A percentile compares a stretch with the other conserved stretches of the same genome.
Conservation (phyloP, 2,113 vertebrate genomes). For the Ciconia stormi region DNA sequence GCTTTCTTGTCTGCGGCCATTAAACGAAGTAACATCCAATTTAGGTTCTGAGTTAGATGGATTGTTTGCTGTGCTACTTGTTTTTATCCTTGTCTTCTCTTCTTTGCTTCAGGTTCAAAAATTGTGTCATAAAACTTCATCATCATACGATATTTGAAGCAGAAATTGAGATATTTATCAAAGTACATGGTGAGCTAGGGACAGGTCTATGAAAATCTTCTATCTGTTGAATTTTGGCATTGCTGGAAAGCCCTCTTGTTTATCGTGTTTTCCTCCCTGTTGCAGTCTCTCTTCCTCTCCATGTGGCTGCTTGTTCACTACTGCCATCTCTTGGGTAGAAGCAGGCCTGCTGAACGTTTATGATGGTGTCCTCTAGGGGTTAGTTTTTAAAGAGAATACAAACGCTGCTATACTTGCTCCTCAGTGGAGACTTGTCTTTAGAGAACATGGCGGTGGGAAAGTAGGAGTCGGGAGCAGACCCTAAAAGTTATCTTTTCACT, state of each 20-base stretch:
- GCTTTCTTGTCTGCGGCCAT: fast-evolving
- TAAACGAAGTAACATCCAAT: background rate
- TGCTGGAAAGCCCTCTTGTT: too few relatives aligned
- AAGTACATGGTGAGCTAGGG: background rate
- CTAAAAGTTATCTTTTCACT: background rate
- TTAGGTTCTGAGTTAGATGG: background rate
- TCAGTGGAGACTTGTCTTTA: fast-evolving
- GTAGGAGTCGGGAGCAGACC: fast-evolving
- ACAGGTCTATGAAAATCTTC: background rate
- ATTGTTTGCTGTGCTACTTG: background rate
- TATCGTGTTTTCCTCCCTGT: fast-evolving
- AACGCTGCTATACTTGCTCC: fast-evolving
- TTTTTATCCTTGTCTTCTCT: background rate
- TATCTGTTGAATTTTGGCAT: background rate
- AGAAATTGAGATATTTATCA: background rate
- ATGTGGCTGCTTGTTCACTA: background rate
- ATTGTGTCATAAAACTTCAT: background rate
- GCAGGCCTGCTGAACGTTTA: background rate
- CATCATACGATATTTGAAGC: fast-evolving
- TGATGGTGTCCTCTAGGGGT: background rate
- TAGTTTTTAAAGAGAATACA: background rate
- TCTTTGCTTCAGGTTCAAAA: background rate
- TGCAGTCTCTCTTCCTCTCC: too few relatives aligned
- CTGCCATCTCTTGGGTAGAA: constrained; percentile 19
- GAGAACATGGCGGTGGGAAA: background rate